Conservation (phyloP, 2,888 invertebrate genomes). For the Hypena proboscidalis region DNA sequence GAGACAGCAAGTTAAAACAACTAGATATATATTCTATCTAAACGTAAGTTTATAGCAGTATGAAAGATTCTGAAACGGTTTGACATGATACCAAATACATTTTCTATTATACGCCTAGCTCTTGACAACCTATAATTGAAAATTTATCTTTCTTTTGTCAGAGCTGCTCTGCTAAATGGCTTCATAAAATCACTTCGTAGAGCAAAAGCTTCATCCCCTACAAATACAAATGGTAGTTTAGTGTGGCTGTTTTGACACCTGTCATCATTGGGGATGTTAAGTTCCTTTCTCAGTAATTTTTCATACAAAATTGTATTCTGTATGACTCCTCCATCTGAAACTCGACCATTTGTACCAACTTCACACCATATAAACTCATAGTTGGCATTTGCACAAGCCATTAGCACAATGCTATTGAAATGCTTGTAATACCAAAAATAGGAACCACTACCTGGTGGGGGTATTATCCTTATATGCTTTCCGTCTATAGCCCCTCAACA, state of each 20-base stretch:
- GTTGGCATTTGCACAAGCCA: slow-evolving; percentile 30
- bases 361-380: slow-evolving; percentile 27
- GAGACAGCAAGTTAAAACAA: slow-evolving; percentile 15
- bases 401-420: slow-evolving; percentile 17
- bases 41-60: slow-evolving; percentile 14
- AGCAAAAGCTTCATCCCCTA: slow-evolving; percentile 14
- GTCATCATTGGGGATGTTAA: slow-evolving; percentile 16
- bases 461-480: too few species aligned
- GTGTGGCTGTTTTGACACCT: slow-evolving; percentile 15
- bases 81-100: too few species aligned
- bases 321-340: slow-evolving; percentile 17
- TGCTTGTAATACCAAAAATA: slow-evolving; percentile 15
- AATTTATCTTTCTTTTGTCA: slow-evolving; percentile 14
- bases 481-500: too few species aligned
- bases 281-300: slow-evolving; percentile 14
- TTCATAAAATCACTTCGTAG: slow-evolving; percentile 10
- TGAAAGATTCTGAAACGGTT: slow-evolving; percentile 17
- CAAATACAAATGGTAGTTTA: slow-evolving; percentile 8
- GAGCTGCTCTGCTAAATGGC: slow-evolving; percentile 14
- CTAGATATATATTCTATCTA: slow-evolving; percentile 15
- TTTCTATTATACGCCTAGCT: too few species aligned
- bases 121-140: too few species aligned
- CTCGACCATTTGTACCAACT: slow-evolving; percentile 21
- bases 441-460: slow-evolving; percentile 10
- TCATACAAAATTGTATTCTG: slow-evolving; percentile 14